Conservation (phyloP, 2,888 invertebrate species). For the Calephelis perditalis region DNA sequence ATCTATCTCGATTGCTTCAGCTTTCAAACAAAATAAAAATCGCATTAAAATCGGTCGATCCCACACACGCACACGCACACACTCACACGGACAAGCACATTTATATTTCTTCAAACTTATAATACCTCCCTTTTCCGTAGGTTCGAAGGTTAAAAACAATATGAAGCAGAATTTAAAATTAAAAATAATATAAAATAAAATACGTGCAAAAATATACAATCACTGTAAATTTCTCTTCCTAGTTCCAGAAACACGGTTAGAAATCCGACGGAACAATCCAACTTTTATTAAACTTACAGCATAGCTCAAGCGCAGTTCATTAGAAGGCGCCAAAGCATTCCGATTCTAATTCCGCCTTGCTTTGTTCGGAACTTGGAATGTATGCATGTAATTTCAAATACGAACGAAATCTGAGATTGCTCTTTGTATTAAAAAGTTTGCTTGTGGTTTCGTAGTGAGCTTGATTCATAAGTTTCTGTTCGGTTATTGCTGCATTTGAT, state of each 20-base stretch:
- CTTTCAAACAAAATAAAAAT: no score
- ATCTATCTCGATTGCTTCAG: no score
- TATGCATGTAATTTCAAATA: slow-evolving; percentile 21
- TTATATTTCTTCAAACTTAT: no score
- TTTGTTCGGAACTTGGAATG: slow-evolving; percentile 21
- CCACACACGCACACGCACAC: no score
- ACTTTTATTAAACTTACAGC: slow-evolving; percentile 32
- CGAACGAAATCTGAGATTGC: slow-evolving; percentile 15
- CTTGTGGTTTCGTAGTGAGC: not conserved
- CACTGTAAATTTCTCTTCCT: slow-evolving; percentile 10
- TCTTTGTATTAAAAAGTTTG: slow-evolving; percentile 9
- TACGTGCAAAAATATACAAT: no score
- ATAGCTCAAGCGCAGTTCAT: slow-evolving; percentile 32
- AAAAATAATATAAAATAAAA: no score
- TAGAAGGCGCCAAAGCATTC: slow-evolving; percentile 32
- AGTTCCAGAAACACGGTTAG: slow-evolving; percentile 22
- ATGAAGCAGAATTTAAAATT: no score
- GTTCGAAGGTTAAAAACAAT: no score
- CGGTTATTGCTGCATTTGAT: not conserved
- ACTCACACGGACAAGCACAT: no score
- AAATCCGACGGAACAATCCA: slow-evolving; percentile 26
- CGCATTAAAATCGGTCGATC: no score
- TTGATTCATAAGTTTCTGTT: not conserved
- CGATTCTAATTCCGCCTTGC: slow-evolving; percentile 31
- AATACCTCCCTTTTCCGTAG: no score